A percentile compares a stretch with the other conserved stretches of the same genome.
These are phyloP conservation scores for Lysiphlebus fabarum DNA, from an alignment of 1,140 invertebrate genomes.

Conservation along the genomic window DNA sequence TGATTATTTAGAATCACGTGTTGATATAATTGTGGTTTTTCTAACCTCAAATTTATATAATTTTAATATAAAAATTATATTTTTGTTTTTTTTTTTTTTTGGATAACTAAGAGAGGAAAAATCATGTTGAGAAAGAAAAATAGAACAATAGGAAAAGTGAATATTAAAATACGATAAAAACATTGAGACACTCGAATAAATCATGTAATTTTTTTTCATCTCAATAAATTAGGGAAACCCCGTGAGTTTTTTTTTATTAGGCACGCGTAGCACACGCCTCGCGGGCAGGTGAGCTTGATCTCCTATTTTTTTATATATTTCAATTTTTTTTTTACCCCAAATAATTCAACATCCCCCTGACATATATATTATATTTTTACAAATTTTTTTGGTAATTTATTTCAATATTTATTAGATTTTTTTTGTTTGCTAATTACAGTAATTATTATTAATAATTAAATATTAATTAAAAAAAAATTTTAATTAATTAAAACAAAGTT, in stretches of 20 bases:
- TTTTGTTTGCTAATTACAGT: no score
- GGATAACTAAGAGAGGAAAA: background rate
- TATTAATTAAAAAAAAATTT: no score
- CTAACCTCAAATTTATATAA: no score
- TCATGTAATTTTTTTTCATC: no score
- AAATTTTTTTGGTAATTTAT: no score
- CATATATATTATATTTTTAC: no score
- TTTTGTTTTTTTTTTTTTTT: background rate
- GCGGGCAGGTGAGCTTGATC: slow-evolving; percentile 36
- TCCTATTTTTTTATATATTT: background rate
- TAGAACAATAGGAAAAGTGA: slow-evolving; percentile 3
- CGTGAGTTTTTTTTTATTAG: slow-evolving; percentile 22
- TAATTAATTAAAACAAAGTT: no score
- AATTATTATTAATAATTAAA: no score
- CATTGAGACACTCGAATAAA: no score
- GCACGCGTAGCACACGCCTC: slow-evolving; percentile 38
- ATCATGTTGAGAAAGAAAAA: background rate
- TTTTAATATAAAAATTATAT: background rate
- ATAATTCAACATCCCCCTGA: background rate
- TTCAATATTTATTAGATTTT: no score
- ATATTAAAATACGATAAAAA: background rate
- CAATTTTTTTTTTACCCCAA: slow-evolving; percentile 5
- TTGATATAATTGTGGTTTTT: no score
- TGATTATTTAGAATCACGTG: no score
- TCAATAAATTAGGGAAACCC: background rate